Conservation (phyloP, 1,140 invertebrate genomes). For the Saccostrea glomerata region DNA sequence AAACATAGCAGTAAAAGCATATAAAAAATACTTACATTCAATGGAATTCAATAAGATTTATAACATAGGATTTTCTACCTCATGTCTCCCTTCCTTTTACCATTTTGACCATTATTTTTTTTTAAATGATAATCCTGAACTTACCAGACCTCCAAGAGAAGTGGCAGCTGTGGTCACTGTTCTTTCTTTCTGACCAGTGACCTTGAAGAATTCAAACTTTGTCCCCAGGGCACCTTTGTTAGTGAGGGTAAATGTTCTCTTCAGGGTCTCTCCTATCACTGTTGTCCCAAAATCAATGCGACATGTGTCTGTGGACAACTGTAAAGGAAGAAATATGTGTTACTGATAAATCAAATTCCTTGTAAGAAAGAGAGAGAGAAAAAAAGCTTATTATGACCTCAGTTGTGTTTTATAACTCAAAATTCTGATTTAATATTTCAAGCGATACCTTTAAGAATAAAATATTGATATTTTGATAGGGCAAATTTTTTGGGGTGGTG, state of each 20-base stretch:
- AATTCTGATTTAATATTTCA: not conserved
- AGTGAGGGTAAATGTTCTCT: conserved; percentile 73
- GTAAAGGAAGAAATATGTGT: conserved; percentile 39
- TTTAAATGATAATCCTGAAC: not conserved
- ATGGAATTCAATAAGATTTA: too few species aligned
- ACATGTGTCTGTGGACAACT: conserved; percentile 74
- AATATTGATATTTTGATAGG: not conserved
- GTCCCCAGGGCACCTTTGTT: conserved; percentile 78
- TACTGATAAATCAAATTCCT: too few species aligned
- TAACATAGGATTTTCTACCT: too few species aligned
- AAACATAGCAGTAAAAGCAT: not conserved
- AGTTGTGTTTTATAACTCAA: not conserved
- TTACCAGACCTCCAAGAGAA: conserved; percentile 74
- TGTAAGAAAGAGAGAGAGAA: too few species aligned
- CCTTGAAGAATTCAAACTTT: conserved; percentile 77
- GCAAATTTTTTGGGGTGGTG: not conserved
- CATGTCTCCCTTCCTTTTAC: not conserved
- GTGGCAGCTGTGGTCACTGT: conserved; percentile 73
- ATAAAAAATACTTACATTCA: too few species aligned
- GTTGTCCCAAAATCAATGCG: conserved; percentile 76
- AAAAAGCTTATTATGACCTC: not conserved
- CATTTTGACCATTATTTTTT: not conserved
- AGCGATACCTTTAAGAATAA: not conserved
- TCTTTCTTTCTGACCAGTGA: conserved; percentile 72
- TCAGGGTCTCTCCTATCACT: conserved; percentile 78